These are phyloP conservation scores for Agrochola circellaris DNA, from an alignment of 2,888 invertebrate species.

Conservation along the genomic window DNA sequence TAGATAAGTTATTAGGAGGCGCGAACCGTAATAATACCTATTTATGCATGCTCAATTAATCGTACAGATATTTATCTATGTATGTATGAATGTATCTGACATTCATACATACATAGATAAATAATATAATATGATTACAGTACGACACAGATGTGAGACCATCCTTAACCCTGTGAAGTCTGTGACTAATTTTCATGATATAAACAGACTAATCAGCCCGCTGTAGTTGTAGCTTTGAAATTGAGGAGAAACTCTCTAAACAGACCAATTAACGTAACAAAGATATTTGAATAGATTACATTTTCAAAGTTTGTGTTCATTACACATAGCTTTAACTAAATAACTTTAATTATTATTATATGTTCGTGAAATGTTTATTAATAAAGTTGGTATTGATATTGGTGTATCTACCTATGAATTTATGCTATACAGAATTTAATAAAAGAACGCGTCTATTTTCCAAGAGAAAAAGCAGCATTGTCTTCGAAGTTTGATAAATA, in stretches of 20 bases:
- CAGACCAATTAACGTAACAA: conserved; percentile 23
- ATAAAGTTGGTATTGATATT: not conserved
- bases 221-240: conserved; percentile 8
- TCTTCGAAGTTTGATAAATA: too few relatives aligned
- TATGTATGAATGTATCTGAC: too few relatives aligned
- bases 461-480: not conserved
- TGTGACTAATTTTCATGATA: not conserved
- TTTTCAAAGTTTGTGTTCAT: conserved; percentile 10
- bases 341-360: conserved; percentile 2
- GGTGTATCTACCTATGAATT: not conserved
- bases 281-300: conserved; percentile 23
- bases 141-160: too few relatives aligned
- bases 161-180: not conserved
- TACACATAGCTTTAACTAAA: conserved; percentile 2
- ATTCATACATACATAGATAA: too few relatives aligned
- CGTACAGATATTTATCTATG: too few relatives aligned
- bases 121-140: too few relatives aligned
- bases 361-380: not conserved
- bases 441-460: not conserved
- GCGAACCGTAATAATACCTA: not conserved
- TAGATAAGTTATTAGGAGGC: not conserved
- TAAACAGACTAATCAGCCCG: not conserved
- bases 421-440: not conserved
- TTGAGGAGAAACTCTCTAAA: not conserved
- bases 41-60: not conserved